Percentiles rank a stretch among this genome's conserved stretches.
Conservation (phyloP, 2,113 vertebrate genomes). For the Neotoma lepida region DNA sequence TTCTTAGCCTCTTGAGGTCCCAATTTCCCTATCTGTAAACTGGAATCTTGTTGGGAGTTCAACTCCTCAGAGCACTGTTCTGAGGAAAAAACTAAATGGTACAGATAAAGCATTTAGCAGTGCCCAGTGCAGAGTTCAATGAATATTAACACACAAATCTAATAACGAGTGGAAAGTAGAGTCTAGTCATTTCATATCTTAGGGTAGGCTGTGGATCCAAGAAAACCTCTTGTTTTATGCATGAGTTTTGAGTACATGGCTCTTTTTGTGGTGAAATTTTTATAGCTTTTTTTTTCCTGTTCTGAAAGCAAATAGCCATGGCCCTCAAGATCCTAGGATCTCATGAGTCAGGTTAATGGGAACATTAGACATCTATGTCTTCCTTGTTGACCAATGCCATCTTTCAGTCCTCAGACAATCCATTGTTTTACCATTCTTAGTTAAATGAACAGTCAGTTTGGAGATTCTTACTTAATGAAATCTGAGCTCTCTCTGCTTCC, state of each 20-base stretch:
- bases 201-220: neutral
- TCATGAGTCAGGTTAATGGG: neutral
- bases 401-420: neutral
- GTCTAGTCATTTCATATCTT: neutral
- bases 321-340: neutral
- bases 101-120: neutral
- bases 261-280: neutral
- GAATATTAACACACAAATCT: neutral
- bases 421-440: neutral
- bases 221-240: neutral
- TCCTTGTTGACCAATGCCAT: neutral
- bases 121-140: neutral
- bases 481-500: neutral
- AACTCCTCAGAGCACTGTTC: neutral
- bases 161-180: neutral
- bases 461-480: neutral
- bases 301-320: neutral
- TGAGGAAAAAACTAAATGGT: conserved; percentile 2
- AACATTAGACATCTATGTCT: neutral
- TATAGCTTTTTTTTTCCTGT: neutral
- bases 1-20: neutral
- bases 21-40: neutral
- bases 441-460: too few species aligned
- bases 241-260: neutral
- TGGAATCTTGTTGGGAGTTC: neutral